Percentiles rank a stretch among this genome's conserved stretches.
phyloP scores from a whole-genome alignment of 2,113 vertebrate genomes.

The Rana temporaria region DNA sequence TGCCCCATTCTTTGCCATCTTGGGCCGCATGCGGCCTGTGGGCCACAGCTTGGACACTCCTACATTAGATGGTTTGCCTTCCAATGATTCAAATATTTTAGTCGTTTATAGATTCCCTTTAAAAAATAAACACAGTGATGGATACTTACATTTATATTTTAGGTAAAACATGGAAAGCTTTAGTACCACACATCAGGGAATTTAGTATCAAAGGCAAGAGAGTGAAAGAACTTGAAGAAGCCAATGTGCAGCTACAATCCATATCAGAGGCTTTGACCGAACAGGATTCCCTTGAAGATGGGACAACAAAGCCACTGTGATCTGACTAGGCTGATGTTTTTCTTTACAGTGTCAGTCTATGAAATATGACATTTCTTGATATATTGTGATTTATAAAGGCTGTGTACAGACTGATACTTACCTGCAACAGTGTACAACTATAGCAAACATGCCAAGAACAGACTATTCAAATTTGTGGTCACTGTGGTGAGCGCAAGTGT shows the following conservation, averaged over 20 bases:
- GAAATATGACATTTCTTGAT: not conserved
- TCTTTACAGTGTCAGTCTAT: not conserved
- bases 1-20: too few species aligned
- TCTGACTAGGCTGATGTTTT: too few species aligned
- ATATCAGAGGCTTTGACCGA: conserved; percentile 69
- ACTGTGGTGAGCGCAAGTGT: too few species aligned
- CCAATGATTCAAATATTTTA: not conserved
- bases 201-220: conserved; percentile 71
- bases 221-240: conserved; percentile 65
- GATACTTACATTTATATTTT: not conserved
- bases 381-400: not conserved
- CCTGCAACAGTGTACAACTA: too few species aligned
- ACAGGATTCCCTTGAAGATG: conserved; percentile 64
- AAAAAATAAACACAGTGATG: too few species aligned
- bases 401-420: too few species aligned
- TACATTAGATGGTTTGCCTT: not conserved
- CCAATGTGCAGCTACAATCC: conserved; percentile 64
- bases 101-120: too few species aligned
- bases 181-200: conserved; percentile 77
- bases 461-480: too few species aligned
- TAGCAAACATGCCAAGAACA: too few species aligned
- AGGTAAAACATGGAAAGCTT: conserved; percentile 75
- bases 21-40: too few species aligned
- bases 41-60: too few species aligned
- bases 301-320: conserved; percentile 67